These are phyloP conservation scores for Anser cygnoides DNA, from an alignment of 2,113 vertebrate genomes.

Conservation along the genomic window DNA sequence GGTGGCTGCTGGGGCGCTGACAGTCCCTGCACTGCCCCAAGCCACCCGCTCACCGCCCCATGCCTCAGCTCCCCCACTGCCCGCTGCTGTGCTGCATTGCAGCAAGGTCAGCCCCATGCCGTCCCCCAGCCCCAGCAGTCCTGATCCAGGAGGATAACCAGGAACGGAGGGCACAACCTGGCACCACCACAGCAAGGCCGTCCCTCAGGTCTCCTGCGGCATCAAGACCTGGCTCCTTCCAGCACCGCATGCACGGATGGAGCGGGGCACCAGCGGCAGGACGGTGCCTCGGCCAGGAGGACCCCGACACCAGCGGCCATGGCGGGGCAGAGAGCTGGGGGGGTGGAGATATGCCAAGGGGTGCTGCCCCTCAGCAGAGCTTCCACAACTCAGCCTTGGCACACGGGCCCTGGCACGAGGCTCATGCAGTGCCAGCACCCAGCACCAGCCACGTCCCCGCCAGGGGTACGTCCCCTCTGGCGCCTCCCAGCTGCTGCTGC, in stretches of 20 bases:
- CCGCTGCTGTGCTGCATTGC: neutral
- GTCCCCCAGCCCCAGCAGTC: too few relatives aligned
- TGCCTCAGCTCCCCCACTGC: neutral
- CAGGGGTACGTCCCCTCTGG: neutral
- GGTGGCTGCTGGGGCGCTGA: neutral
- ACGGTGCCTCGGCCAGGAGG: neutral
- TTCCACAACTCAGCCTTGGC: fast-evolving
- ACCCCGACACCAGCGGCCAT: fast-evolving
- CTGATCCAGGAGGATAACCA: neutral
- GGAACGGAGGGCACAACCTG: neutral
- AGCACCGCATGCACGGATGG: neutral
- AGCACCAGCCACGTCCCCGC: neutral
- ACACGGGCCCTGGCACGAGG: neutral
- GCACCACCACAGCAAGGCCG: fast-evolving
- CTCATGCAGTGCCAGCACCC: fast-evolving
- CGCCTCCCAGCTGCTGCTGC: neutral
- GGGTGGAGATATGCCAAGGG: neutral
- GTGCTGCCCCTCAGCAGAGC: neutral
- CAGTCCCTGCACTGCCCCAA: fast-evolving
- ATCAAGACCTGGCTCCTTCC: neutral
- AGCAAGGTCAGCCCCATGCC: neutral
- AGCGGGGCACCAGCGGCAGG: fast-evolving
- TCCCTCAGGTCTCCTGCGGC: neutral
- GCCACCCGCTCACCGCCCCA: fast-evolving
- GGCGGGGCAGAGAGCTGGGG: neutral